A percentile compares a stretch with the other conserved stretches of the same genome.
phyloP scores from a whole-genome alignment of 1,140 invertebrate species.

The Parasteatoda tepidariorum region DNA sequence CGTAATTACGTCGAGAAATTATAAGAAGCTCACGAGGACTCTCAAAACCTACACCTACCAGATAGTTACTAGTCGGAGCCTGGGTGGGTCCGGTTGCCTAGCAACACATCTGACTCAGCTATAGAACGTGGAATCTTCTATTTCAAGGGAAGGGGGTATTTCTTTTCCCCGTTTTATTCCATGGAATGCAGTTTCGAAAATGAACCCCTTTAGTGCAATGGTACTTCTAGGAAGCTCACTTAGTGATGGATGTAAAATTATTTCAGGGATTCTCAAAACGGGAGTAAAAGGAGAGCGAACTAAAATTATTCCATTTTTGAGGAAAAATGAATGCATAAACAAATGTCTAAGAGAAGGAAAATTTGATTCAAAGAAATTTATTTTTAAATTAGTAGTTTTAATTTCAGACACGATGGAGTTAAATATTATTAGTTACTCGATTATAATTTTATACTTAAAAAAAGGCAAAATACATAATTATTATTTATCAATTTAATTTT shows the following conservation, averaged over 20 bases:
- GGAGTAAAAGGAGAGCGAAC: background rate
- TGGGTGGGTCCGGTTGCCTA: slow-evolving; percentile 48
- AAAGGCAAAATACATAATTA: too few relatives aligned
- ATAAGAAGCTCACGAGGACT: slow-evolving; percentile 46
- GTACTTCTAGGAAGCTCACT: background rate
- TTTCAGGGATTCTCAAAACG: too few relatives aligned
- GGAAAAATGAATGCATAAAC: too few relatives aligned
- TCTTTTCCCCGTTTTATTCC: slow-evolving; percentile 17
- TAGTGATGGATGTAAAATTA: background rate
- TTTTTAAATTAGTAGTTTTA: too few relatives aligned
- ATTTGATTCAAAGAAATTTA: too few relatives aligned
- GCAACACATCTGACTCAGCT: slow-evolving; percentile 60
- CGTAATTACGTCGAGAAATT: slow-evolving; percentile 48
- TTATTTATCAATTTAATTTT: too few relatives aligned
- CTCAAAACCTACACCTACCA: slow-evolving; percentile 51
- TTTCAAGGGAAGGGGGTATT: slow-evolving; percentile 37
- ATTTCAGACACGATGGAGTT: too few relatives aligned
- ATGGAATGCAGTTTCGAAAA: background rate
- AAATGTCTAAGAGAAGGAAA: too few relatives aligned
- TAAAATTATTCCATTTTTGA: too few relatives aligned
- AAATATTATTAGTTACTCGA: too few relatives aligned
- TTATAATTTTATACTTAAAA: too few relatives aligned
- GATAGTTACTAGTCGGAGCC: slow-evolving; percentile 10
- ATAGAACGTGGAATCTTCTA: slow-evolving; percentile 42
- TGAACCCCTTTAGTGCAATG: background rate